Percentiles rank a stretch among this genome's conserved stretches.
These are phyloP conservation scores for Anthoscopus minutus DNA, from an alignment of 2,113 vertebrate species.

Conservation along the genomic window DNA sequence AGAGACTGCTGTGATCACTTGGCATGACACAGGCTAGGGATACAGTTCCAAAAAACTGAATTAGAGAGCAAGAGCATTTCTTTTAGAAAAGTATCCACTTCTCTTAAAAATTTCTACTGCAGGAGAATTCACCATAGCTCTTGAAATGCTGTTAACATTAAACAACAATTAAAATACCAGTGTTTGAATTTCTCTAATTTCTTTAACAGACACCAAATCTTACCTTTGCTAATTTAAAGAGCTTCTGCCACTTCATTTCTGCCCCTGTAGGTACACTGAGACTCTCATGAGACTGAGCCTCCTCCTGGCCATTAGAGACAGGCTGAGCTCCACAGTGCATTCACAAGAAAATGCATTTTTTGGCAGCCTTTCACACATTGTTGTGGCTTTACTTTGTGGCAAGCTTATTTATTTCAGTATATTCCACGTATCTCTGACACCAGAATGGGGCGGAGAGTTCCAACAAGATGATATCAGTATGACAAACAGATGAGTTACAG, in stretches of 20 bases:
- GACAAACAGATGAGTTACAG: neutral
- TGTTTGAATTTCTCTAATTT: neutral
- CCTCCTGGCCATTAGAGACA: neutral
- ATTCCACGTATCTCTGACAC: neutral
- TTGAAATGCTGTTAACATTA: neutral
- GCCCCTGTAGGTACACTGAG: fast-evolving
- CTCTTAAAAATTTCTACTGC: neutral
- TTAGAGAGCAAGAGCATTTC: neutral
- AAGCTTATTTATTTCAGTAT: neutral
- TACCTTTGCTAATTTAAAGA: neutral
- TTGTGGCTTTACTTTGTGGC: neutral
- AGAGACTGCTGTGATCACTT: neutral
- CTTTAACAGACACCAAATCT: neutral
- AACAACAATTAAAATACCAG: neutral
- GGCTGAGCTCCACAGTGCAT: neutral
- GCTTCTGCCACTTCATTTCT: neutral
- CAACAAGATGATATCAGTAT: neutral
- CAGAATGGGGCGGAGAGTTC: neutral
- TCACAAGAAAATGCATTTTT: neutral
- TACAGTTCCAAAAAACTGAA: neutral
- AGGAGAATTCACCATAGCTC: neutral
- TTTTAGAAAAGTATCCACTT: neutral
- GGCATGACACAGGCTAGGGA: neutral
- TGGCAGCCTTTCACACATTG: neutral
- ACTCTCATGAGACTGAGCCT: neutral